A percentile compares a stretch with the other conserved stretches of the same genome.
These are phyloP conservation scores for Nycteola revayana DNA, from an alignment of 2,888 invertebrate genomes.

Conservation along the genomic window DNA sequence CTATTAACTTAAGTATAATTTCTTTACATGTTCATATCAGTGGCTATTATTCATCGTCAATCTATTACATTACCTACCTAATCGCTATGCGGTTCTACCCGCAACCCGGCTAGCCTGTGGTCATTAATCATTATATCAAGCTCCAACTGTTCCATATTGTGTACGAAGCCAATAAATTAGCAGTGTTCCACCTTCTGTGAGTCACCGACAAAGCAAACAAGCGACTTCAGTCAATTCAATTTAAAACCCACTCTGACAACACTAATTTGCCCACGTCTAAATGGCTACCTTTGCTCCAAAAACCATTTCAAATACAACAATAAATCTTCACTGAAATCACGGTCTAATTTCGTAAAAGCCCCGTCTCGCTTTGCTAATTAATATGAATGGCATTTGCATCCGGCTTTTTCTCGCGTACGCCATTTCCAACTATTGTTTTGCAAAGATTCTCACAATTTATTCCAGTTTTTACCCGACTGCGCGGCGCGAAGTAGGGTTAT, in stretches of 20 bases:
- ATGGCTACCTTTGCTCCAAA: constrained; percentile 77
- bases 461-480: constrained; percentile 73
- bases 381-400: constrained; percentile 82
- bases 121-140: constrained; percentile 43
- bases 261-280: constrained; percentile 74
- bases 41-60: background rate
- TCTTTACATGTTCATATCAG: too few relatives aligned
- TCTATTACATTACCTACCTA: constrained; percentile 14
- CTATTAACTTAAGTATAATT: too few relatives aligned
- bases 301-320: constrained; percentile 80
- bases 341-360: constrained; percentile 82
- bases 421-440: constrained; percentile 82
- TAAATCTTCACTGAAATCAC: constrained; percentile 81
- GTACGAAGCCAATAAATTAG: constrained; percentile 49
- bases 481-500: constrained; percentile 36
- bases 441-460: constrained; percentile 80
- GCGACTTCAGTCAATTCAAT: constrained; percentile 71
- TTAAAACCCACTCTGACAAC: constrained; percentile 71
- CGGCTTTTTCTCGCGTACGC: constrained; percentile 80
- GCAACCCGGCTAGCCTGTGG: constrained; percentile 9
- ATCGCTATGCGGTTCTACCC: constrained; percentile 13
- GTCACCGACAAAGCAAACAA: constrained; percentile 59
- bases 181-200: constrained; percentile 44
- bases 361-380: constrained; percentile 82
- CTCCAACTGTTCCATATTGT: constrained; percentile 37